Evolutionary conservation across 2,797 vertebrate genomes (phyloP), one percentile per base, ranked within the genome.

Genomic region (Ctenopoma multispine): DNA sequence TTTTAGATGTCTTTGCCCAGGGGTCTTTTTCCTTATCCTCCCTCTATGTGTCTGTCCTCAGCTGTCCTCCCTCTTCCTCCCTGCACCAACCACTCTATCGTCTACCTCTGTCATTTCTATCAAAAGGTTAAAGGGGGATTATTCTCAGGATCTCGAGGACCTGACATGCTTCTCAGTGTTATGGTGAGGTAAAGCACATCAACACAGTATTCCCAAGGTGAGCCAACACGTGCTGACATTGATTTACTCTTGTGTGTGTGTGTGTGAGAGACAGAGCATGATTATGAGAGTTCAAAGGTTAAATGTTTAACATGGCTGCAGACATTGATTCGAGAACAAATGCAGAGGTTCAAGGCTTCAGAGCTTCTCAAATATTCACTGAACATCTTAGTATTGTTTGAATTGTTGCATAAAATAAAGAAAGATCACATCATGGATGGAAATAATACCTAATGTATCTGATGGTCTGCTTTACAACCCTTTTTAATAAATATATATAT

Each of bases 201-300:
- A 47, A 63, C 21, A 59, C 59, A 76, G 36, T 68, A 58, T 67
- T 76, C 43, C 50, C 75, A 56, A 48, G n/a, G 12, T 5, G 0
- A 31, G 58, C 56, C 14, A 8, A 53, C 68, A 49, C 2, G 40
- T 63, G 24, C 24, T 43, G 50, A 43, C 55, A 46, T 66, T 71
- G 27, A 74, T 77, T 65, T 69, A 72, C 36, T 18, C 17, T 51
- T 18, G 21, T 60, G 48, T 44, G 24, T 14, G 64, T 65, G 38
- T 31, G 29, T 31, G 29, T 31, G 21, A 21, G 47, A 23, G 50
- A 10, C 18, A 38, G 20, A 54, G 38, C 4, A 41, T 34, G 27
- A 63, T 55, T 50, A 66, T 50, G n/a, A 53, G 38, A 49, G 81
- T 53, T 72, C 77, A 84, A 18, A 79, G 81, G 75, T 86, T 77